These are phyloP conservation scores for Teleogryllus occipitalis DNA, from an alignment of 1,140 invertebrate species.

Conservation along the genomic window DNA sequence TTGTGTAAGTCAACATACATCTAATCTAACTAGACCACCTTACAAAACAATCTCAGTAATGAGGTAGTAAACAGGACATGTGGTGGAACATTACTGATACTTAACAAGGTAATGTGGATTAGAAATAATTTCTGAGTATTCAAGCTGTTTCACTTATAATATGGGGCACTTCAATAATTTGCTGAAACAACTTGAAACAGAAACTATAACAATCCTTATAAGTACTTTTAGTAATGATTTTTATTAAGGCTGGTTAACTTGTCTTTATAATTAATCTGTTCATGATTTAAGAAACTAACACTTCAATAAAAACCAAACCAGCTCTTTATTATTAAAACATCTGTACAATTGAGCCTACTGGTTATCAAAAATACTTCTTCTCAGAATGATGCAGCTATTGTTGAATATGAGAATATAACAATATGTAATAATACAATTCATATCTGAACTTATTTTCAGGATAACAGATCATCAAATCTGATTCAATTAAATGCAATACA, in stretches of 20 bases:
- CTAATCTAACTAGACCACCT: neutral
- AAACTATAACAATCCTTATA: neutral
- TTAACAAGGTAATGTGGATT: neutral
- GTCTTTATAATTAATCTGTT: neutral
- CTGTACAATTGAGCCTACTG: neutral
- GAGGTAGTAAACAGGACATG: neutral
- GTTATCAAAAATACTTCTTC: neutral
- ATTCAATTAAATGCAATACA: neutral
- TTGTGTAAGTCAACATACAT: neutral
- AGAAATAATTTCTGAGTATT: neutral
- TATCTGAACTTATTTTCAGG: neutral
- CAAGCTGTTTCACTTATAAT: neutral
- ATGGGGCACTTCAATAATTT: neutral
- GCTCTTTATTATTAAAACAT: neutral
- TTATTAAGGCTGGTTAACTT: neutral
- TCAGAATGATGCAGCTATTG: neutral
- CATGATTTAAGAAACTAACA: neutral
- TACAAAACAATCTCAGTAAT: neutral
- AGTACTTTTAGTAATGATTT: neutral
- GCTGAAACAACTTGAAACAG: neutral
- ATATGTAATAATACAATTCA: neutral
- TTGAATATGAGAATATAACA: neutral
- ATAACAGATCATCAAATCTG: too few species aligned
- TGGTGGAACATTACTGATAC: neutral
- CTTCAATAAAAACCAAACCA: neutral